A percentile compares a stretch with the other conserved stretches of the same genome.
phyloP scores from a whole-genome alignment of 1,140 invertebrate species.

The Drosophila hydei region DNA sequence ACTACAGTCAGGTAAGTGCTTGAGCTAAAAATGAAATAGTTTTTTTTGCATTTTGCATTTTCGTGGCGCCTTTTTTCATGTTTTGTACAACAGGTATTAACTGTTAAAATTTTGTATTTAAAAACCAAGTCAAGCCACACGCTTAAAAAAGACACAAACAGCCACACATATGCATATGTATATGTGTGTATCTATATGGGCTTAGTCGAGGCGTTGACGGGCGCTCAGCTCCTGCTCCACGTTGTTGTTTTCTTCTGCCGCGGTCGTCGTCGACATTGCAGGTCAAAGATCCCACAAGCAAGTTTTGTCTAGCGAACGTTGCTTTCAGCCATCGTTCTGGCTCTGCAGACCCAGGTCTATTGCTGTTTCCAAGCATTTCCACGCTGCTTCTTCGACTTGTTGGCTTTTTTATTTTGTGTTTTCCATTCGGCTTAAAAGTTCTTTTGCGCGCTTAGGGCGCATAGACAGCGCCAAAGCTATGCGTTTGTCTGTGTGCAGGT shows the following conservation, averaged over 20 bases:
- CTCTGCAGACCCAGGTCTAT: constrained; percentile 51
- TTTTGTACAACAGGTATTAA: constrained; percentile 74
- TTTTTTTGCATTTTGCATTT: constrained; percentile 20
- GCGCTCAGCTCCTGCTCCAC: constrained; percentile 57
- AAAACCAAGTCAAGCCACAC: constrained; percentile 52
- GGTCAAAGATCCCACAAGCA: constrained; percentile 81
- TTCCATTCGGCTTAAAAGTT: constrained; percentile 47
- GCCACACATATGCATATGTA: constrained; percentile 38
- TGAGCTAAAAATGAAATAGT: constrained; percentile 26
- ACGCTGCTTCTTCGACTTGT: constrained; percentile 44
- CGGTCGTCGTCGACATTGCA: constrained; percentile 78
- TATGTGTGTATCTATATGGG: constrained; percentile 46
- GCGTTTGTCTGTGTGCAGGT: constrained; percentile 6
- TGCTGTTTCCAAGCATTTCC: constrained; percentile 65
- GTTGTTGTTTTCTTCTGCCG: constrained; percentile 53
- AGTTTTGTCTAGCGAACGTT: constrained; percentile 77
- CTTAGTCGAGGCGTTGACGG: constrained; percentile 55
- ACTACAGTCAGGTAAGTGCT: constrained; percentile 52
- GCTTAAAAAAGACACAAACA: no score
- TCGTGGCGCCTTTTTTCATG: constrained; percentile 35
- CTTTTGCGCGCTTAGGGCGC: constrained; percentile 51
- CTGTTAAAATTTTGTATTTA: constrained; percentile 71
- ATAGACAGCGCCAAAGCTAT: constrained; percentile 40
- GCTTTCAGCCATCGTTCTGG: constrained; percentile 18
- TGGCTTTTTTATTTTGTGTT: constrained; percentile 16